Conservation (phyloP, 2,113 vertebrate species). For the Mesoclemmys tuberculata region DNA sequence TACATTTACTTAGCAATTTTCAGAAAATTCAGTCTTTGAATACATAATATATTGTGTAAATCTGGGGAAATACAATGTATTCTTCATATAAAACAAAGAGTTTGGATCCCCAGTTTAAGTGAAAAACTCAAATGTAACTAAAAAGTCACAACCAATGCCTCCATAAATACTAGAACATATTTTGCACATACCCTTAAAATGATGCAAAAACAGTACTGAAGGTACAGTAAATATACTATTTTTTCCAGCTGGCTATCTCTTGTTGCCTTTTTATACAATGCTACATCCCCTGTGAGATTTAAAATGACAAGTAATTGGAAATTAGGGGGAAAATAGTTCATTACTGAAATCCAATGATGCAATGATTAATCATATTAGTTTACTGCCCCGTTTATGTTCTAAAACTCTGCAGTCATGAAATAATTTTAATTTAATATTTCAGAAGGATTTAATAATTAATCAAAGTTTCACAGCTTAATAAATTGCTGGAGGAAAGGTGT, state of each 20-base stretch:
- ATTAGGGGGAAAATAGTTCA: constrained; percentile 67
- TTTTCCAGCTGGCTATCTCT: constrained; percentile 35
- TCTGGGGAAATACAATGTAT: neutral
- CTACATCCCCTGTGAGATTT: constrained; percentile 56
- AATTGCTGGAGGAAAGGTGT: constrained; percentile 63
- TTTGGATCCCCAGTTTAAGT: neutral
- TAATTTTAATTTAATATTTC: constrained; percentile 66
- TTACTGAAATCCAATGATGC: constrained; percentile 69
- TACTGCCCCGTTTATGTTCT: constrained; percentile 59
- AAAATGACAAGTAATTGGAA: constrained; percentile 67
- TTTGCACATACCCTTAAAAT: neutral
- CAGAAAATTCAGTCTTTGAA: neutral
- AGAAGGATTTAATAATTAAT: constrained; percentile 67
- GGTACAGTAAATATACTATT: constrained; percentile 41
- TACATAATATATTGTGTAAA: neutral
- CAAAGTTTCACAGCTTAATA: constrained; percentile 66
- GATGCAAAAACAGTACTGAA: neutral
- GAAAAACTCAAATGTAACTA: constrained; percentile 20
- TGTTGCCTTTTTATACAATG: constrained; percentile 30
- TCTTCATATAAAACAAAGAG: neutral
- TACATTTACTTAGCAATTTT: neutral
- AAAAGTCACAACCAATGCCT: constrained; percentile 21
- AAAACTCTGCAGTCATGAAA: constrained; percentile 68
- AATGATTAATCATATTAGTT: constrained; percentile 75
- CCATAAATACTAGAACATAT: neutral